Conservation (phyloP, 2,797 vertebrate genomes). For the Ceyx erithaca region DNA sequence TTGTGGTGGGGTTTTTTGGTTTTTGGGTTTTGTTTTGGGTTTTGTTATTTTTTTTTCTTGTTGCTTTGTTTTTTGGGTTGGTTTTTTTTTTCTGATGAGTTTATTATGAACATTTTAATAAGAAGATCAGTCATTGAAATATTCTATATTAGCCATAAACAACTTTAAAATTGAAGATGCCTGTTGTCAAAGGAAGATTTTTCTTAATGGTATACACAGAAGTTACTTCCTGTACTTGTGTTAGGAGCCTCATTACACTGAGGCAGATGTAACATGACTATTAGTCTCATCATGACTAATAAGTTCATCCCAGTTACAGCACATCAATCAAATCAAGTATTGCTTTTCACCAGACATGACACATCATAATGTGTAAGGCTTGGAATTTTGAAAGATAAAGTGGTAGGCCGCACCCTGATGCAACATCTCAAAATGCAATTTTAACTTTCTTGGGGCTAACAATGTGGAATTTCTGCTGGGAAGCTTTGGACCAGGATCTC, state of each 20-base stretch:
- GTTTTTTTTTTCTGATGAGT: not conserved
- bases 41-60: too few species aligned
- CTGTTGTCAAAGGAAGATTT: not conserved
- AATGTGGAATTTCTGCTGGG: not conserved
- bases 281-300: slow-evolving; percentile 45
- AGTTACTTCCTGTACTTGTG: not conserved
- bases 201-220: not conserved
- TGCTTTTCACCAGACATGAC: slow-evolving; percentile 65
- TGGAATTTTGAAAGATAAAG: slow-evolving; percentile 61
- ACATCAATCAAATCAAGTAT: slow-evolving; percentile 55
- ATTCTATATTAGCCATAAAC: not conserved
- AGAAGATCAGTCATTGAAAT: not conserved
- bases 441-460: not conserved
- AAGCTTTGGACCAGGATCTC: slow-evolving; percentile 22
- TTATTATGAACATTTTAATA: not conserved
- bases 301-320: slow-evolving; percentile 46
- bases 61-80: too few species aligned
- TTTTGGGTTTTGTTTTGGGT: too few species aligned
- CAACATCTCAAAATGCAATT: slow-evolving; percentile 32
- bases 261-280: slow-evolving; percentile 53
- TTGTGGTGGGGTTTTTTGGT: not conserved
- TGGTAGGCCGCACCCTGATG: slow-evolving; percentile 49
- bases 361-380: slow-evolving; percentile 65
- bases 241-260: not conserved
- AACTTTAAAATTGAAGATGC: not conserved